phyloP scores from a whole-genome alignment of 2,113 vertebrate genomes.

The Gadus macrocephalus region DNA sequence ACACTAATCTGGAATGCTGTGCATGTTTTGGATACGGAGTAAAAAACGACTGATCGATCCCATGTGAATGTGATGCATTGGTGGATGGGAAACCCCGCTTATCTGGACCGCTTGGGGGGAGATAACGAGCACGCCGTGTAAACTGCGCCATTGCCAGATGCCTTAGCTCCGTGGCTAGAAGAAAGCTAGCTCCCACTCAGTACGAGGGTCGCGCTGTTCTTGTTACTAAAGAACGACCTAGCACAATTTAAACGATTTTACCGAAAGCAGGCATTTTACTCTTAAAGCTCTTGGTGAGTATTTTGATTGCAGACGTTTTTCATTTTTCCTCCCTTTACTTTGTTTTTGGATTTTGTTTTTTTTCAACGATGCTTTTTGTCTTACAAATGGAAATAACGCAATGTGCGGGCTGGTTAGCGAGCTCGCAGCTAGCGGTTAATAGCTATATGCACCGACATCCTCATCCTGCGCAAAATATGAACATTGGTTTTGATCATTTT shows the following conservation, averaged over 20 bases:
- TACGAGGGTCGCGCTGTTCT: slow-evolving; percentile 31
- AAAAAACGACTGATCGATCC: neutral
- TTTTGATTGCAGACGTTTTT: slow-evolving; percentile 67
- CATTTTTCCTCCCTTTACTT: slow-evolving; percentile 65
- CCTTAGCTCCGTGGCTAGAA: slow-evolving; percentile 40
- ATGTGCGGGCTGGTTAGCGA: slow-evolving; percentile 52
- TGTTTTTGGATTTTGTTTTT: slow-evolving; percentile 40
- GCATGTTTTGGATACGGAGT: too few relatives aligned
- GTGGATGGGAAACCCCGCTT: slow-evolving; percentile 2
- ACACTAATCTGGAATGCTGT: too few relatives aligned
- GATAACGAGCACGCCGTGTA: slow-evolving; percentile 10
- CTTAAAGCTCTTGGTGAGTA: slow-evolving; percentile 74
- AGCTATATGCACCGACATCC: neutral
- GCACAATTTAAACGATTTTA: slow-evolving; percentile 56
- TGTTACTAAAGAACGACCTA: slow-evolving; percentile 51
- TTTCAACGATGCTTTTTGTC: slow-evolving; percentile 50
- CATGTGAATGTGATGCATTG: fast-evolving
- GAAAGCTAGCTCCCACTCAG: slow-evolving; percentile 44
- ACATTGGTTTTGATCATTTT: slow-evolving; percentile 18
- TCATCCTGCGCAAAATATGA: slow-evolving; percentile 23
- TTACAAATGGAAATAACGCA: slow-evolving; percentile 48
- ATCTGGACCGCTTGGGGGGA: fast-evolving
- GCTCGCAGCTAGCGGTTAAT: neutral
- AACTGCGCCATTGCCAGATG: slow-evolving; percentile 41
- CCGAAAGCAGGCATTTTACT: slow-evolving; percentile 65